Evolutionary conservation across 37 sponge, comb jelly and placozoan genomes (phyloP).

Genomic region (Bolinopsis microptera): DNA sequence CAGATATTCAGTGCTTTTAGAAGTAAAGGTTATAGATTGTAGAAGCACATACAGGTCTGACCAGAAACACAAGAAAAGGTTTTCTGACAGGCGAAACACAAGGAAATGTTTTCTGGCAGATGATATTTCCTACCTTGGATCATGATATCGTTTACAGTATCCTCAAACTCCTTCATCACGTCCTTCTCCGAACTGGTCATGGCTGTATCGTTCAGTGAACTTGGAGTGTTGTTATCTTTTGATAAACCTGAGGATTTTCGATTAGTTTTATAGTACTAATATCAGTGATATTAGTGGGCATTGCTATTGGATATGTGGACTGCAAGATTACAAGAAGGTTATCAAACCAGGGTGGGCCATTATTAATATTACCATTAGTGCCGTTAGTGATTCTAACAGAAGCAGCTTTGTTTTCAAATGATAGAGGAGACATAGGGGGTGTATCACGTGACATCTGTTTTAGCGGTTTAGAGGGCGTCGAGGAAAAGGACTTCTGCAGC

Average conservation of each 20-base stretch:
- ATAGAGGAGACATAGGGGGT: background rate
- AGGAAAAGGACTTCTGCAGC: background rate
- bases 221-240: background rate
- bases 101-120: background rate
- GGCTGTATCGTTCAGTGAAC: background rate
- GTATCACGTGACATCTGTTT: background rate
- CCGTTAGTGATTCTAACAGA: background rate
- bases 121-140: background rate
- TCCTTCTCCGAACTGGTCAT: constrained; percentile 10
- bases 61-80: too few species aligned
- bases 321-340: too few species aligned
- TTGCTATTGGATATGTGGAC: too few species aligned
- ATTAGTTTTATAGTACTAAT: too few species aligned
- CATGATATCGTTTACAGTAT: constrained; percentile 39
- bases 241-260: background rate
- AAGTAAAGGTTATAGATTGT: too few species aligned
- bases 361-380: background rate
- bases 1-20: too few species aligned
- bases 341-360: too few species aligned
- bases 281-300: too few species aligned
- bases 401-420: background rate
- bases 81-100: too few species aligned
- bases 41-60: too few species aligned
- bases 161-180: constrained; percentile 42
- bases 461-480: background rate